Base-by-base conservation (phyloP, 2,113 vertebrate species). In the Engystomops pustulosus region DNA sequence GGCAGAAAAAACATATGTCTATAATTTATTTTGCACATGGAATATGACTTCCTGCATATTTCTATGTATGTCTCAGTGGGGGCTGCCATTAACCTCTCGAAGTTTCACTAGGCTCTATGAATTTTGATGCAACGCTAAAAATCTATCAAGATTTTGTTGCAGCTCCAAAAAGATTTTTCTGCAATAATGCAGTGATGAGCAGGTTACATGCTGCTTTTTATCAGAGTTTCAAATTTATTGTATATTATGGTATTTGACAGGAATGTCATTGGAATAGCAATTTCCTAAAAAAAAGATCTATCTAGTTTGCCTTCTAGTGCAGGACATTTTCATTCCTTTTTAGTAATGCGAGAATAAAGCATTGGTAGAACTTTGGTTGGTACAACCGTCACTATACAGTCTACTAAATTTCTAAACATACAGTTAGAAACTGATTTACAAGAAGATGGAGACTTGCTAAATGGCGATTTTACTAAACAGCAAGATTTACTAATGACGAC, bases 101-200 rank as follows among this genome's bases (percentile, higher is more conserved):
- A 41, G 12, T n/a, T 47, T 15, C 38, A 27, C 38, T 27, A 74
- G 68, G 44, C 14, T 27, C 10, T 44, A 44, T 72, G 41, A 72
- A 72, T 44, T 72, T 27, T 25, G 69, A 72, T 27, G 69, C 68
- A 72, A 72, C 45, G 69, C 62, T 45, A 45, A 72, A 67, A 45
- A 45, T 45, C n/a, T n/a, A n/a, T n/a, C n/a, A n/a, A n/a, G n/a
- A n/a, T n/a, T 14, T 71, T 23, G 12, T 44, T 71, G 6, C 10
- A 44, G 34, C n/a, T 71, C 38, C n/a, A 71, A 41, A 69, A 69
- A 38, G 17, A 69, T 69, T 36, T n/a, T 69, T 38, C 67, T 69
- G 3, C 32, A 10, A 23, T 65, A 44, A 71, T 41, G 36, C n/a
- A 71, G 68, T 44, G 36, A 71, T 41, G 34, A 71, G 44, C 34